Base-by-base conservation (phyloP, 2,888 invertebrate species). In the Dynastes tityus region DNA sequence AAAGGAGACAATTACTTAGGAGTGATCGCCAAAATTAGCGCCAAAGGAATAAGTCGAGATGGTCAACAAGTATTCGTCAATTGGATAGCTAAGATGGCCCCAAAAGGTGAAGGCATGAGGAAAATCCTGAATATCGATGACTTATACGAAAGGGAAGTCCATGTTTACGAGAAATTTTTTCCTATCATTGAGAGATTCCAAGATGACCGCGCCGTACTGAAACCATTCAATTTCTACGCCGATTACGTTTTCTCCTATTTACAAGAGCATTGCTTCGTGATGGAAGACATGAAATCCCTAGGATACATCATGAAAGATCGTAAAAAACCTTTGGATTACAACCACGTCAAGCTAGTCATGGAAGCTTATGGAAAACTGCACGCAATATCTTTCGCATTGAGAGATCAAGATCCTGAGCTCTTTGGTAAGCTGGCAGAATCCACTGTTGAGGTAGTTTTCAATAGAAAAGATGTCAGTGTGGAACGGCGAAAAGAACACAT, bases 11-110 rank as follows among this genome's bases (percentile, higher is more conserved):
- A 82, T 65, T 84, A 81, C 68, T 45, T 84, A 2, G 82, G 83
- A 16, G 22, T 80, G 1, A 82, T 85, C 27, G 81, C 78, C 1
- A 84, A 82, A 78, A 79, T 80, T 2, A 27, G 11, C 4, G 77
- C 80, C 2, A 79, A 78, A 51, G 82, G 81, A 1, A 77, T 65
- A 61, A 77, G 80, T 45, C 53, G 64, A 49, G 37, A 75, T 53
- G 78, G 80, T 68, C 13, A 82, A 53, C 37, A 79, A 5, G 78
- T 77, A 55, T 77, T 53, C 1, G 32, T 84, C 11, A 80, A 84
- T 29, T 80, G 85, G 70, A 85, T 87, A 2, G 79, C 85, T 16
- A 87, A 87, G 82, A 82, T 83, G 13, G 84, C 86, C 0, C 83
- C 83, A 4, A 68, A 73, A 22, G 81, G 78, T 16, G 83, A 83